Conservation (phyloP, 2,113 vertebrate species). For the Oncorhynchus kisutch region DNA sequence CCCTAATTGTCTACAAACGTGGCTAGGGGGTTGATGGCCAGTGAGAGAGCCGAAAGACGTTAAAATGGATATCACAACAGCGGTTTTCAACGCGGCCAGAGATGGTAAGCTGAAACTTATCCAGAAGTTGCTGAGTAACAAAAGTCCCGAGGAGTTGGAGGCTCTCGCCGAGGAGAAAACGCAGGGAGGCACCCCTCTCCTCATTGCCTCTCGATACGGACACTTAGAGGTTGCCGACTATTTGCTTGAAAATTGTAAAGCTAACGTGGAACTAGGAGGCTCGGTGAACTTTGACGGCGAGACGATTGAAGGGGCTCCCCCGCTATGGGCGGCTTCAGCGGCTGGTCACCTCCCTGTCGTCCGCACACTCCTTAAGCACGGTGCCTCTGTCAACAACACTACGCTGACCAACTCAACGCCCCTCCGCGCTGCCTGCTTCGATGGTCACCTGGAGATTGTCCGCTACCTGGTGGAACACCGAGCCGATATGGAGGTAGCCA, state of each 20-base stretch:
- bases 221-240: conserved; percentile 89
- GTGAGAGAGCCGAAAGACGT: conserved; percentile 42
- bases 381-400: conserved; percentile 91
- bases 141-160: conserved; percentile 86
- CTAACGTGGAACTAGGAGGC: conserved; percentile 87
- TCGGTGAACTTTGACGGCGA: conserved; percentile 94
- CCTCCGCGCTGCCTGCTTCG: conserved; percentile 91
- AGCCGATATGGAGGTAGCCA: conserved; percentile 94
- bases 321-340: conserved; percentile 92
- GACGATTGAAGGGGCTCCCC: conserved; percentile 93
- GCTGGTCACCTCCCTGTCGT: conserved; percentile 91
- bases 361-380: conserved; percentile 83
- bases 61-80: conserved; percentile 88
- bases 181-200: conserved; percentile 82
- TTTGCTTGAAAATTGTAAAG: conserved; percentile 87
- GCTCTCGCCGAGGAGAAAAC: conserved; percentile 85
- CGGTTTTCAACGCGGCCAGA: conserved; percentile 91
- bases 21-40: conserved; percentile 68
- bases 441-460: conserved; percentile 92
- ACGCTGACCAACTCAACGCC: conserved; percentile 95
- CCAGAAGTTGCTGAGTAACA: conserved; percentile 91
- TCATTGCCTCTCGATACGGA: conserved; percentile 86
- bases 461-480: conserved; percentile 89
- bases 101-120: conserved; percentile 94
- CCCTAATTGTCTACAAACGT: neutral